These are phyloP conservation scores for Melanogrammus aeglefinus DNA, from an alignment of 2,797 vertebrate species.

Conservation along the genomic window DNA sequence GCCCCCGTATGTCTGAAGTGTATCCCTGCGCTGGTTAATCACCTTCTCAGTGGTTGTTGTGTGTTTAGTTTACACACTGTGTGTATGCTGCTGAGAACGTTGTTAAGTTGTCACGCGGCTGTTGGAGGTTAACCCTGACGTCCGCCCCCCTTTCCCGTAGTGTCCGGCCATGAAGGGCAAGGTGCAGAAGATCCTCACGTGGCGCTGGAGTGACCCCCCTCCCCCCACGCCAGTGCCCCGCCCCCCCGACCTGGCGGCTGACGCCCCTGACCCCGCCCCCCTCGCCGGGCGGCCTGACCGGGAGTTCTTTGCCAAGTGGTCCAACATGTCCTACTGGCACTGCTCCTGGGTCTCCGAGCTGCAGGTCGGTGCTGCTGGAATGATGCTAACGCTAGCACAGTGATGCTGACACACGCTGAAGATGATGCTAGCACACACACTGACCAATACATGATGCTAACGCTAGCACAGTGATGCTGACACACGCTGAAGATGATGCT, in stretches of 20 bases:
- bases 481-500: no score
- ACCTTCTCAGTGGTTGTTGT: neutral
- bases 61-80: no score
- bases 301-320: constrained; percentile 98
- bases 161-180: constrained; percentile 93
- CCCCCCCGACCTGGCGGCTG: constrained; percentile 80
- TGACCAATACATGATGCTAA: no score
- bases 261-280: constrained; percentile 83
- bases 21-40: no score
- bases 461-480: no score
- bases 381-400: no score
- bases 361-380: constrained; percentile 74
- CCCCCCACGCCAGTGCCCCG: constrained; percentile 85
- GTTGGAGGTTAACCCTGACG: neutral
- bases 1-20: no score
- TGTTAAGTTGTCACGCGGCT: no score
- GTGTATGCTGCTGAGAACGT: no score
- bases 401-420: no score
- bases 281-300: constrained; percentile 89
- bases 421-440: no score
- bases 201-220: constrained; percentile 94
- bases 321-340: constrained; percentile 97
- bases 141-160: constrained; percentile 53
- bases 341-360: constrained; percentile 97
- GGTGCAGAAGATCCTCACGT: constrained; percentile 96